Base-by-base conservation (phyloP, 2,888 invertebrate genomes). In the Pteria penguin region DNA sequence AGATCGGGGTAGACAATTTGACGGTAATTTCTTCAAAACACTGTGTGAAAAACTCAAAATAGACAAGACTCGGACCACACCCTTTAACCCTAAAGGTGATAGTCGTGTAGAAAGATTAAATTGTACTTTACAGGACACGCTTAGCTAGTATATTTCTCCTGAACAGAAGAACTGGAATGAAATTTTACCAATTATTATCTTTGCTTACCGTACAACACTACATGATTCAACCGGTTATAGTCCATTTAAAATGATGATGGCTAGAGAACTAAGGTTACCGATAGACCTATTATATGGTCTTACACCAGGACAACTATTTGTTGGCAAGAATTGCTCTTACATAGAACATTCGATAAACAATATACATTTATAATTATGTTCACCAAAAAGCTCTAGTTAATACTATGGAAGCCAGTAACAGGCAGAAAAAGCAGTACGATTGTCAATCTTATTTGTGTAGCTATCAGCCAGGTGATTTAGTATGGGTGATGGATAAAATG, bases 91-190 rank as follows among this genome's bases (percentile, higher is more conserved):
- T 2, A 45, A 65, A 27, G 52, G 52, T 27, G 45, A 45, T 2
- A n/a, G 52, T 2, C 22, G 45, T 2, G 65, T 65, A 1, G 52
- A 65, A 26, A 3, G 52, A 65, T 65, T 65, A 8, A 65, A 65
- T 27, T 27, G 65, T n/a, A 65, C 45, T 26, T 2, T 27, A 14
- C 27, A 65, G n/a, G 65, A 52, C n/a, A 52, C 29, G 27, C 4
- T 65, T n/a, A 65, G 65, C n/a, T 52, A 65, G 52, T 11, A n/a
- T 27, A 18, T 65, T 14, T 2, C 2, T 11, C 45, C 2, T 11
- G 32, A 52, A 18, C 65, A 65, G 22, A 45, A 52, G 27, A 52
- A 65, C 18, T 52, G 65, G 65, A 29, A 65, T 18, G 65, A 65
- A 27, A 3, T 27, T 2, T 52, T 65, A n/a, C 52, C 52, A 26